phyloP scores from a whole-genome alignment of 2,888 invertebrate species.

The Coremacera marginata region DNA sequence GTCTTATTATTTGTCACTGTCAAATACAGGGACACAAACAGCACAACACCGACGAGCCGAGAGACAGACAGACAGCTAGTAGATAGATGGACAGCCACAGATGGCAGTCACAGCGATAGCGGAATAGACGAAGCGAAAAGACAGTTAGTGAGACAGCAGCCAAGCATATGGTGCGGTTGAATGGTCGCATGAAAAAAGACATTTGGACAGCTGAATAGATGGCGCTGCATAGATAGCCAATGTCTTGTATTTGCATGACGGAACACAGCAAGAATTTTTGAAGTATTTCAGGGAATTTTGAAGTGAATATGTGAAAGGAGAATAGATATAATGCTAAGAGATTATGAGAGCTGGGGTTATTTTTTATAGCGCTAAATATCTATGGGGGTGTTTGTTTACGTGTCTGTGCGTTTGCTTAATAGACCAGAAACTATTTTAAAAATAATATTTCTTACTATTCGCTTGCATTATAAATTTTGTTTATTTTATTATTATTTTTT shows the following conservation, averaged over 20 bases:
- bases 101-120: not conserved
- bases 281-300: not conserved
- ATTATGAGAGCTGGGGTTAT: not conserved
- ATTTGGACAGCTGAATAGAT: constrained; percentile 10
- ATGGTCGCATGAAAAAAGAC: not conserved
- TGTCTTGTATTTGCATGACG: not conserved
- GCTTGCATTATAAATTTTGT: not conserved
- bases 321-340: no score
- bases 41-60: constrained; percentile 46
- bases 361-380: not conserved
- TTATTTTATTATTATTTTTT: not conserved
- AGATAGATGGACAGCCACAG: constrained; percentile 23
- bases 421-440: no score
- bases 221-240: not conserved
- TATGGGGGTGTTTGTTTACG: no score
- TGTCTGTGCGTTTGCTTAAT: no score
- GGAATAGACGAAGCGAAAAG: not conserved
- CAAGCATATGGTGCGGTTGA: not conserved
- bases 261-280: not conserved
- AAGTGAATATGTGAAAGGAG: not conserved
- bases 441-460: no score
- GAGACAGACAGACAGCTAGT: constrained; percentile 38
- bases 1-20: constrained; percentile 66
- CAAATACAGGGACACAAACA: constrained; percentile 54
- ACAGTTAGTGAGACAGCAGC: not conserved